phyloP scores from a whole-genome alignment of 1,140 invertebrate genomes.

The Trachymyrmex cornetzi region DNA sequence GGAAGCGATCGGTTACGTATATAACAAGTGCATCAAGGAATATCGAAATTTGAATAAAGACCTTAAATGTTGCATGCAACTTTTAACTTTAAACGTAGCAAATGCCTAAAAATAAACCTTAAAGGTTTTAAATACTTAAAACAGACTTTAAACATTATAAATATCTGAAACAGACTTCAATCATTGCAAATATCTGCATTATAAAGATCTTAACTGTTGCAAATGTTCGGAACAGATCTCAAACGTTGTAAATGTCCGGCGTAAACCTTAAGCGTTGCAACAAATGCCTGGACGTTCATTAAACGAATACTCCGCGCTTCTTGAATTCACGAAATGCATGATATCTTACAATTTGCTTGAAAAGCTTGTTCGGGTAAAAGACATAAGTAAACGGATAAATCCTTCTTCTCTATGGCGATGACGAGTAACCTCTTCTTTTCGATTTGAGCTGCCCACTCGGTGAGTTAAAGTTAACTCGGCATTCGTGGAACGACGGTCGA shows the following conservation, averaged over 20 bases:
- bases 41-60: not conserved
- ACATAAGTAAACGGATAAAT: not conserved
- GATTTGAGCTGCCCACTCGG: conserved; percentile 55
- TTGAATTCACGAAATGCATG: not conserved
- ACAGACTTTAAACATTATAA: not conserved
- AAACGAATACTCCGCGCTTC: not conserved
- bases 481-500: conserved; percentile 58
- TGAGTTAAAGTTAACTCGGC: conserved; percentile 61
- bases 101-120: not conserved
- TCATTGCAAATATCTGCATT: not conserved
- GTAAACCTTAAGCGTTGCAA: not conserved
- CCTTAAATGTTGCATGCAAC: not conserved
- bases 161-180: not conserved
- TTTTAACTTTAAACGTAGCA: not conserved
- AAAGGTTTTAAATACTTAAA: not conserved
- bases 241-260: not conserved
- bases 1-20: not conserved
- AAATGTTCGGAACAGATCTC: not conserved
- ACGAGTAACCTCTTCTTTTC: conserved; percentile 19
- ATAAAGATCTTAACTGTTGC: not conserved
- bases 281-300: not conserved
- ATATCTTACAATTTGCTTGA: not conserved
- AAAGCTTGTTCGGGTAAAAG: not conserved
- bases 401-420: not conserved
- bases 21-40: not conserved